Percentiles rank a stretch among this genome's conserved stretches.
Evolutionary conservation across 2,888 invertebrate species (phyloP).

Genomic region (Noctua comes): DNA sequence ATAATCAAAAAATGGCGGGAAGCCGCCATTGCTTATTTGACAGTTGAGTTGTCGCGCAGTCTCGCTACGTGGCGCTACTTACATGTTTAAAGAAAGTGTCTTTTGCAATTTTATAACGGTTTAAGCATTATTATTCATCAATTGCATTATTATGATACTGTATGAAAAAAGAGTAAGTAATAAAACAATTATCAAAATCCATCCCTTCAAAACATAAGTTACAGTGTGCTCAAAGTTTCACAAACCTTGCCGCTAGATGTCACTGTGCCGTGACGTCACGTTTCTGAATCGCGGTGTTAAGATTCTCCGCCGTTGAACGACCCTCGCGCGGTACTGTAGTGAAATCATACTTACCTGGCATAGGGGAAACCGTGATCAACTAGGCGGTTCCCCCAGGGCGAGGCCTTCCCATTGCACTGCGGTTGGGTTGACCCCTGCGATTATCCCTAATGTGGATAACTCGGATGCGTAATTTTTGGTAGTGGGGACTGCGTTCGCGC

Average conservation of each 20-base stretch:
- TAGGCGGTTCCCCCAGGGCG: conserved; percentile 71
- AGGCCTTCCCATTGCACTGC: conserved; percentile 69
- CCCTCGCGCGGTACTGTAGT: neutral
- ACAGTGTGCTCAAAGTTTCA: neutral
- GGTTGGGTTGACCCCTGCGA: conserved; percentile 69
- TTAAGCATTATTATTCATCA: neutral
- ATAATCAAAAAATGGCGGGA: conserved; percentile 42
- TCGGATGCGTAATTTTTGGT: conserved; percentile 70
- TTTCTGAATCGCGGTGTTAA: conserved; percentile 59
- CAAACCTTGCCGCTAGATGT: conserved; percentile 40
- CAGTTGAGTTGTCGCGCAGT: neutral
- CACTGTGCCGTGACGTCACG: conserved; percentile 78
- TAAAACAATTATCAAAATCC: neutral
- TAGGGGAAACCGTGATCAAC: conserved; percentile 70
- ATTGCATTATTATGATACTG: neutral
- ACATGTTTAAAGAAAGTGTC: neutral
- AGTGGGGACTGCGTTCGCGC: conserved; percentile 69
- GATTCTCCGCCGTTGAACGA: conserved; percentile 48
- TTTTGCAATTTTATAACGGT: neutral
- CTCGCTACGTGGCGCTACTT: conserved; percentile 43
- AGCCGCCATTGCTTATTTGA: conserved; percentile 2
- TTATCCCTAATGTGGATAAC: conserved; percentile 70
- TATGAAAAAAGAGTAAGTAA: neutral
- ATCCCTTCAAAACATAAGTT: accelerated
- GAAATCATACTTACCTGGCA: conserved; percentile 67